phyloP scores from a whole-genome alignment of 2,797 vertebrate species.

The Ctenopoma multispine region DNA sequence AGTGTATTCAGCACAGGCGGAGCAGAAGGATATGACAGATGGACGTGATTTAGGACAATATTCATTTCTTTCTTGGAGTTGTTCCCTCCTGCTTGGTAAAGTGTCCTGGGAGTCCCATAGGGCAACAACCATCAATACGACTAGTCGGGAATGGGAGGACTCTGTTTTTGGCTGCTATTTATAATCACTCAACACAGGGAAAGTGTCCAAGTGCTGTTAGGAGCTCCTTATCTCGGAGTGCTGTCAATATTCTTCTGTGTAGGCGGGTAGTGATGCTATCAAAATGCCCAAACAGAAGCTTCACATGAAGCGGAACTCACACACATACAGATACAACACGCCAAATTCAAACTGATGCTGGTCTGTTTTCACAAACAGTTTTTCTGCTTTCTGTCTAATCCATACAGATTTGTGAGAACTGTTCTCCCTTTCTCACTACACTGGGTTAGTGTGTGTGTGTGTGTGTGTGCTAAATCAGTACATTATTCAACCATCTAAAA shows the following conservation, averaged over 20 bases:
- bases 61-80: constrained; percentile 67
- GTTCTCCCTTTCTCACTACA: constrained; percentile 14
- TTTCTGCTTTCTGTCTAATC: constrained; percentile 28
- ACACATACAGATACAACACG: constrained; percentile 8
- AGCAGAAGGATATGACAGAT: constrained; percentile 71
- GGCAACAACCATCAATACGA: constrained; percentile 71
- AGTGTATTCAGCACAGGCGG: constrained; percentile 37
- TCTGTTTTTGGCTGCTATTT: constrained; percentile 79
- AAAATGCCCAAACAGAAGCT: constrained; percentile 50
- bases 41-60: constrained; percentile 71
- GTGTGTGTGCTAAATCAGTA: constrained; percentile 17
- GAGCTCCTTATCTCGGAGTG: constrained; percentile 77
- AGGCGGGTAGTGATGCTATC: constrained; percentile 64
- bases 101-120: constrained; percentile 69
- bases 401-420: constrained; percentile 25
- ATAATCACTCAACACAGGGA: constrained; percentile 80
- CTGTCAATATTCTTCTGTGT: constrained; percentile 77
- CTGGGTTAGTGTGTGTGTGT: constrained; percentile 2
- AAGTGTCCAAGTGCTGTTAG: constrained; percentile 80
- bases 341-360: constrained; percentile 29
- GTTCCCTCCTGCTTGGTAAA: constrained; percentile 60
- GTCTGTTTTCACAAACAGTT: constrained; percentile 18
- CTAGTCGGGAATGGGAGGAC: constrained; percentile 75
- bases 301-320: constrained; percentile 16
- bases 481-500: constrained; percentile 53